Conservation (phyloP, 2,888 invertebrate genomes). For the Thumatha senex region DNA sequence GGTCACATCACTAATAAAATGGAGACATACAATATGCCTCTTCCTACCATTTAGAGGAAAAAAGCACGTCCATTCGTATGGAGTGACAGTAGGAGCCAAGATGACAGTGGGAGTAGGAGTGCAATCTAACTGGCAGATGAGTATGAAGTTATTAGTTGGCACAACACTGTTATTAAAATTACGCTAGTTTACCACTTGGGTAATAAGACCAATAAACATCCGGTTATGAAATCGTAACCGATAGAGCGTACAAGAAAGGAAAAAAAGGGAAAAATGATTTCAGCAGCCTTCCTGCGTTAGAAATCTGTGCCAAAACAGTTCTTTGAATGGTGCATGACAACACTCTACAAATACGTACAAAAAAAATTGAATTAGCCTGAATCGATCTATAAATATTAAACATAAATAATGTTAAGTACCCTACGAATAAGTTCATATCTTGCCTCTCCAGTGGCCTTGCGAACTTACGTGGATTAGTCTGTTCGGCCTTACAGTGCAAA, state of each 20-base stretch:
- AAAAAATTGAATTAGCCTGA: constrained; percentile 36
- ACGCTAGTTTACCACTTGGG: constrained; percentile 38
- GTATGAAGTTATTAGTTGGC: too few species aligned
- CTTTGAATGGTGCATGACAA: background rate
- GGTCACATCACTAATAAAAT: too few species aligned
- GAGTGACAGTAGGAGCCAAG: too few species aligned
- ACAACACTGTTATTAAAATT: constrained; percentile 20
- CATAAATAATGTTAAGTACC: constrained; percentile 27
- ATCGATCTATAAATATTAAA: constrained; percentile 39
- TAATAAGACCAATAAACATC: constrained; percentile 58
- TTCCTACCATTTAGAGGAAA: too few species aligned
- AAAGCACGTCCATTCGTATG: too few species aligned
- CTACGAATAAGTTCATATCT: constrained; percentile 35
- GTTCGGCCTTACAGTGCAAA: constrained; percentile 48
- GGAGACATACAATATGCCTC: too few species aligned
- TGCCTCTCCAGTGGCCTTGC: constrained; percentile 61
- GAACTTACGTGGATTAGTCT: constrained; percentile 41
- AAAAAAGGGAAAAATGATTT: constrained; percentile 26
- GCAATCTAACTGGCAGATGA: background rate
- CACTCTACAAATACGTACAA: constrained; percentile 24
- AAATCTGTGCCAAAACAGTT: background rate
- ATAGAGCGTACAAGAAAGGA: constrained; percentile 63
- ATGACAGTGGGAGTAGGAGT: background rate
- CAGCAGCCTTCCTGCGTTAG: background rate
- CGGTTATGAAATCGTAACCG: constrained; percentile 62